Percentiles rank a stretch among this genome's conserved stretches.
phyloP scores from a whole-genome alignment of 2,888 invertebrate genomes.

The Drosophila monieri region DNA sequence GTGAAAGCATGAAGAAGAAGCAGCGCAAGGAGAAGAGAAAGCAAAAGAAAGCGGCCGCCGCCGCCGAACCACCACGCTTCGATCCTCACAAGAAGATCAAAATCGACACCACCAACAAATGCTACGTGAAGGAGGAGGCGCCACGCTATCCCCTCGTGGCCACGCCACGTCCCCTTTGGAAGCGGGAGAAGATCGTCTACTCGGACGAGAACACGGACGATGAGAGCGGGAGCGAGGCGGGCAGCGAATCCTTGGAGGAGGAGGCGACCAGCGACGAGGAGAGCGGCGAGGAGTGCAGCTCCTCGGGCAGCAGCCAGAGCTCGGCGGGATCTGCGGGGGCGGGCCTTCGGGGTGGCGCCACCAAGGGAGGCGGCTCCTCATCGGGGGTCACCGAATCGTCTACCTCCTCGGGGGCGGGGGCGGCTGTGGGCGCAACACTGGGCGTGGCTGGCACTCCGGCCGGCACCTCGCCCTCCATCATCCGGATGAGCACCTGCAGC shows the following conservation, averaged over 20 bases:
- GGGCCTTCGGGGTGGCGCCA: not conserved
- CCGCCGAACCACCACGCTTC: slow-evolving; percentile 72
- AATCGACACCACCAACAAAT: slow-evolving; percentile 83
- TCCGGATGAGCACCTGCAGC: slow-evolving; percentile 89
- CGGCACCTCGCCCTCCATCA: slow-evolving; percentile 78
- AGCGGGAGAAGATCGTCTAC: slow-evolving; percentile 85
- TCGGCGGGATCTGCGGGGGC: slow-evolving; percentile 46
- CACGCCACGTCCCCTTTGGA: slow-evolving; percentile 86
- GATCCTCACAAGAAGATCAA: slow-evolving; percentile 84
- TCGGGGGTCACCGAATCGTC: not conserved
- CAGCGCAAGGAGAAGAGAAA: slow-evolving; percentile 82
- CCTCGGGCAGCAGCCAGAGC: slow-evolving; percentile 39
- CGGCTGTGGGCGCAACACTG: slow-evolving; percentile 5
- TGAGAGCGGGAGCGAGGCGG: slow-evolving; percentile 83
- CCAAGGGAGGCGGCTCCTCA: slow-evolving; percentile 1
- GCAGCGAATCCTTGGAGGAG: slow-evolving; percentile 79
- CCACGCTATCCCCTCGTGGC: slow-evolving; percentile 86
- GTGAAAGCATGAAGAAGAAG: slow-evolving; percentile 84
- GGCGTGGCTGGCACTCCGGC: slow-evolving; percentile 1
- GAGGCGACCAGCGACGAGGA: slow-evolving; percentile 75
- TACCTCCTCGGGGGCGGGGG: slow-evolving; percentile 57
- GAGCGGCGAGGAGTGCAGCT: slow-evolving; percentile 70
- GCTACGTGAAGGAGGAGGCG: slow-evolving; percentile 85
- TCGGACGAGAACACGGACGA: slow-evolving; percentile 84
- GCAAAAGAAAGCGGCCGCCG: slow-evolving; percentile 64